Percentiles rank a stretch among this genome's conserved stretches.
Evolutionary conservation across 2,797 vertebrate species (phyloP).

Genomic region (Notolabrus celidotus): DNA sequence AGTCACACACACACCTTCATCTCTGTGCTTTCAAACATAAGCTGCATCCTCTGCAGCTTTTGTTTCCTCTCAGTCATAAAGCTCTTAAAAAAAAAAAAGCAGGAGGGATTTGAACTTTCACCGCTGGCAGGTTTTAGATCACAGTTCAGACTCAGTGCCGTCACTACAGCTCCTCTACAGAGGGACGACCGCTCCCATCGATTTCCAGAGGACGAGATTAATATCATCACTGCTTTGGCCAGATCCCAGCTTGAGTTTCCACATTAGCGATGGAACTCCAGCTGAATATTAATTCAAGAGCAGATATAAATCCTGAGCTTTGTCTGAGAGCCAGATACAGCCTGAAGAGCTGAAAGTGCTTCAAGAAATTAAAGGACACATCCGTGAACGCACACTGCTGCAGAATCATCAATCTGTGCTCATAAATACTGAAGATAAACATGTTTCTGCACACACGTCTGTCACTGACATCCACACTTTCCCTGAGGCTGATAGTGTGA

Average conservation of each 20-base stretch:
- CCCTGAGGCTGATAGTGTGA: conserved; percentile 1
- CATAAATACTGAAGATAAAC: neutral
- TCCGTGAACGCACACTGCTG: conserved; percentile 9
- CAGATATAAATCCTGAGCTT: neutral
- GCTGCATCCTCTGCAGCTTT: conserved; percentile 43
- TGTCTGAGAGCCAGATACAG: neutral
- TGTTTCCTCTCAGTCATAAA: conserved; percentile 42
- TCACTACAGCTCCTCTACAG: neutral
- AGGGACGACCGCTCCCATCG: neutral
- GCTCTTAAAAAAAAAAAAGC: conserved; percentile 50
- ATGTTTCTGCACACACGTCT: neutral
- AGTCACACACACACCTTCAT: conserved; percentile 17
- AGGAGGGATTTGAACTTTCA: conserved; percentile 31
- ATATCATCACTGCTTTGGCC: neutral
- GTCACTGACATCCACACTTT: neutral
- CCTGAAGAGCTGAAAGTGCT: neutral
- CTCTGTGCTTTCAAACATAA: conserved; percentile 4
- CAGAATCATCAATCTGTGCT: neutral
- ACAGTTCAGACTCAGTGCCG: conserved; percentile 1
- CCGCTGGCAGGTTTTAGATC: conserved; percentile 27
- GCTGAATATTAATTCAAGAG: neutral
- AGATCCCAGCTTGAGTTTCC: neutral
- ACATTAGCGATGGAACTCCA: neutral
- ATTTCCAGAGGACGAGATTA: neutral
- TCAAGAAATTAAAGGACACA: neutral